Evolutionary conservation across 2,888 invertebrate genomes (phyloP).

Genomic region (Hypena proboscidalis): DNA sequence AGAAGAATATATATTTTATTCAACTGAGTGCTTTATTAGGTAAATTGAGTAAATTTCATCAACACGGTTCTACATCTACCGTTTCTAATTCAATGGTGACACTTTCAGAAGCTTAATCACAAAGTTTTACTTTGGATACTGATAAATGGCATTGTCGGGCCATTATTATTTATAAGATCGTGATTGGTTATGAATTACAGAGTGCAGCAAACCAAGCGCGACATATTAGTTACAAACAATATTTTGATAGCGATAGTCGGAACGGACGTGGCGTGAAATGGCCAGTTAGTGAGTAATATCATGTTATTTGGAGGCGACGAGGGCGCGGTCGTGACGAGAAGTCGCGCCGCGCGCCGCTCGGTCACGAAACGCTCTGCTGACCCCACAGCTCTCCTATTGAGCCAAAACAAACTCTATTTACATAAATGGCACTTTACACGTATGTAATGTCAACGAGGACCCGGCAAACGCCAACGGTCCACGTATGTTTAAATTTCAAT

Average conservation of each 20-base stretch:
- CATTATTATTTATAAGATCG: too few species aligned
- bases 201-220: slow-evolving; percentile 6
- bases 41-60: too few species aligned
- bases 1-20: too few species aligned
- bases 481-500: slow-evolving; percentile 3
- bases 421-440: slow-evolving; percentile 33
- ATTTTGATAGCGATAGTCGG: slow-evolving; percentile 56
- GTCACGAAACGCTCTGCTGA: slow-evolving; percentile 82
- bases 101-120: too few species aligned
- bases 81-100: too few species aligned
- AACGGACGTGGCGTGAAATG: slow-evolving; percentile 78
- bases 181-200: neutral
- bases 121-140: too few species aligned
- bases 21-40: too few species aligned
- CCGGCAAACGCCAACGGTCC: slow-evolving; percentile 3
- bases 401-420: slow-evolving; percentile 45
- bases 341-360: slow-evolving; percentile 58
- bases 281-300: slow-evolving; percentile 83
- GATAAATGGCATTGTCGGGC: too few species aligned
- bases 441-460: slow-evolving; percentile 19
- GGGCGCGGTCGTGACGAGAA: slow-evolving; percentile 74
- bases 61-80: too few species aligned
- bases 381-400: slow-evolving; percentile 58
- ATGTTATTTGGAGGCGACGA: slow-evolving; percentile 78
- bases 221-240: slow-evolving; percentile 45